A percentile compares a stretch with the other conserved stretches of the same genome.
Evolutionary conservation across 2,888 invertebrate genomes (phyloP).

Genomic region (Lycophotia porphyrea): DNA sequence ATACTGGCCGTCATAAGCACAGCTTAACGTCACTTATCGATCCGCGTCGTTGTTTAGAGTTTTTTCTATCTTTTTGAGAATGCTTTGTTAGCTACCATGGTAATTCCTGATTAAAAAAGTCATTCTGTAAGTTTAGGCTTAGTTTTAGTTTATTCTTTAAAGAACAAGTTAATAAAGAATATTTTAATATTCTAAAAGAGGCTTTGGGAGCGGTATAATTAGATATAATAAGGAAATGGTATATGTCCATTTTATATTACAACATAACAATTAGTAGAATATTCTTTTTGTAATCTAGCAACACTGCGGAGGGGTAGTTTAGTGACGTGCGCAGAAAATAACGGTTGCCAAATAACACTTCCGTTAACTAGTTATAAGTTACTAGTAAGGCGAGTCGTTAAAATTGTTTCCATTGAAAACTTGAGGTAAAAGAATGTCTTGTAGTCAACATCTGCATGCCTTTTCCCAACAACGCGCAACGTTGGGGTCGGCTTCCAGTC

Average conservation of each 20-base stretch:
- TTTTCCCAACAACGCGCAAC: background rate
- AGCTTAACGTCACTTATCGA: conserved; percentile 17
- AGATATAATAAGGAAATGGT: background rate
- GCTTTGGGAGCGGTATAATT: background rate
- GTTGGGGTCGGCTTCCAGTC: background rate
- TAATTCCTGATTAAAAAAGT: background rate
- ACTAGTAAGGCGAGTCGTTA: background rate
- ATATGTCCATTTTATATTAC: conserved; percentile 5
- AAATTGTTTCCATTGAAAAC: background rate
- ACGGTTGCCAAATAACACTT: background rate
- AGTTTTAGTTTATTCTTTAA: no score
- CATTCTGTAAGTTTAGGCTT: background rate
- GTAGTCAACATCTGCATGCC: background rate
- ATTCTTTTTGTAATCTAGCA: conserved; percentile 75
- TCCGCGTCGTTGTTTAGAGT: background rate
- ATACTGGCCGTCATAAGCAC: background rate
- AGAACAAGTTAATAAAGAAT: background rate
- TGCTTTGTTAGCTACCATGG: background rate
- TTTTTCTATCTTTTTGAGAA: background rate
- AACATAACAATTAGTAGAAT: conserved; percentile 64
- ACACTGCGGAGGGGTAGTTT: conserved; percentile 67
- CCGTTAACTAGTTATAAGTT: background rate
- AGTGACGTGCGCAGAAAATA: conserved; percentile 58
- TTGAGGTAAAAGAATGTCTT: background rate
- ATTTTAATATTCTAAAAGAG: background rate